Conservation (phyloP, 2,113 vertebrate species). For the Lanius ludovicianus region DNA sequence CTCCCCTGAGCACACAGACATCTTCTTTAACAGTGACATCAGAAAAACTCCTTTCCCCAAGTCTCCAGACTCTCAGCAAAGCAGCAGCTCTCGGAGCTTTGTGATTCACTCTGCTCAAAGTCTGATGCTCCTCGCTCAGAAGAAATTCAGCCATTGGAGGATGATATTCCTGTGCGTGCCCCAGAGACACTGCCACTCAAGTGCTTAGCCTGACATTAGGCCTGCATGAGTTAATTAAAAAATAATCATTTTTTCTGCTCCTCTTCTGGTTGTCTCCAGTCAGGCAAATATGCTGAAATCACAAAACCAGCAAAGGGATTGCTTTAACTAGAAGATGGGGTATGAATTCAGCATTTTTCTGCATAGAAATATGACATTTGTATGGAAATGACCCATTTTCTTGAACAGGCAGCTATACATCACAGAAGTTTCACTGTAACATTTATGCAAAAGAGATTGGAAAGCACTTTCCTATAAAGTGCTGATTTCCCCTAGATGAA, state of each 20-base stretch:
- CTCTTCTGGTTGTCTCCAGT: background rate
- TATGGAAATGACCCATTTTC: conserved; percentile 55
- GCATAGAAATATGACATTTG: conserved; percentile 30
- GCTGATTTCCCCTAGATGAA: background rate
- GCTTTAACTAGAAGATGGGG: background rate
- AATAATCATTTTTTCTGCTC: background rate
- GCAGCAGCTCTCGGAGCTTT: background rate
- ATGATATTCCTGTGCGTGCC: background rate
- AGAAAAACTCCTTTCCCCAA: background rate
- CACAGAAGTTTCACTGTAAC: background rate
- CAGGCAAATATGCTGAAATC: conserved; percentile 37
- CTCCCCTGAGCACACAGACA: background rate
- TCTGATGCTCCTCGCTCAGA: background rate
- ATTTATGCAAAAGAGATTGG: conserved; percentile 24
- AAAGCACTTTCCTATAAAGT: conserved; percentile 4
- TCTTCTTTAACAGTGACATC: background rate
- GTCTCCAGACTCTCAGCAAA: background rate
- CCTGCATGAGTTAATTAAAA: conserved; percentile 21
- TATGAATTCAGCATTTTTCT: conserved; percentile 51
- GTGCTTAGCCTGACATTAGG: background rate
- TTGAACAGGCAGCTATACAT: conserved; percentile 27
- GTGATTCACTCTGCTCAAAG: background rate
- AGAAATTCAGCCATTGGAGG: background rate
- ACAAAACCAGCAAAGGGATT: background rate
- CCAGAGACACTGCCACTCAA: background rate